A percentile compares a stretch with the other conserved stretches of the same genome.
Evolutionary conservation across 2,113 vertebrate genomes (phyloP).

Genomic region (Astatotilapia flaviijosephi): DNA sequence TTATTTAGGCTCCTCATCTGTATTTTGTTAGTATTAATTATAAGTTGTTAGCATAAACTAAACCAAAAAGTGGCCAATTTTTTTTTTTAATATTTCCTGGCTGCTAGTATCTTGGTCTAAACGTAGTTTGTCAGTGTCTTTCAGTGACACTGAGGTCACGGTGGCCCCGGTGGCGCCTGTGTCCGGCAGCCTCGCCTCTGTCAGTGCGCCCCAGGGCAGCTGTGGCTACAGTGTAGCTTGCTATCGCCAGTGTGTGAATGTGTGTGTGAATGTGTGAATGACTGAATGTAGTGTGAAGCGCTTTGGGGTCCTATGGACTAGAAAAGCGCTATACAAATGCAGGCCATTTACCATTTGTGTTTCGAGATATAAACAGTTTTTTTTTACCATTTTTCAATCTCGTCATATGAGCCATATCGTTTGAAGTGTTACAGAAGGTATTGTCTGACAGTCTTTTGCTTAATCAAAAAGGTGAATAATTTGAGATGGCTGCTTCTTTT

Average conservation of each 20-base stretch:
- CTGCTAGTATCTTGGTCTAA: not conserved
- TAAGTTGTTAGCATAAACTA: not conserved
- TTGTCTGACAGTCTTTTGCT: not conserved
- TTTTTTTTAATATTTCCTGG: not conserved
- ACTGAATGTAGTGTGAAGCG: no score
- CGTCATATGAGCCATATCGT: not conserved
- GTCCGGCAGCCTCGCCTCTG: no score
- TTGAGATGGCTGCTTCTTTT: not conserved
- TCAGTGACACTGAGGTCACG: no score
- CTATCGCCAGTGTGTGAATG: no score
- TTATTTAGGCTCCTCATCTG: not conserved
- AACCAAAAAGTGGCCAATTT: not conserved
- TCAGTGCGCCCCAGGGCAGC: no score
- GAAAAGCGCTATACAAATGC: no score
- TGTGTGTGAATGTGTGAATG: no score
- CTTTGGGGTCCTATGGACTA: no score
- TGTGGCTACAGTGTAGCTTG: no score
- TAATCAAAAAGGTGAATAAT: not conserved
- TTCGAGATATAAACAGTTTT: not conserved
- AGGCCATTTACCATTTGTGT: no score
- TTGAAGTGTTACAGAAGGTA: not conserved
- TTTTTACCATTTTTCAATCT: not conserved
- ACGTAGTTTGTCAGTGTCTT: not conserved
- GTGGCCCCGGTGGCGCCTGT: no score
- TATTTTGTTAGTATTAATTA: not conserved